Evolutionary conservation across 2,797 vertebrate genomes (phyloP).

Genomic region (Corythornis leucogaster): DNA sequence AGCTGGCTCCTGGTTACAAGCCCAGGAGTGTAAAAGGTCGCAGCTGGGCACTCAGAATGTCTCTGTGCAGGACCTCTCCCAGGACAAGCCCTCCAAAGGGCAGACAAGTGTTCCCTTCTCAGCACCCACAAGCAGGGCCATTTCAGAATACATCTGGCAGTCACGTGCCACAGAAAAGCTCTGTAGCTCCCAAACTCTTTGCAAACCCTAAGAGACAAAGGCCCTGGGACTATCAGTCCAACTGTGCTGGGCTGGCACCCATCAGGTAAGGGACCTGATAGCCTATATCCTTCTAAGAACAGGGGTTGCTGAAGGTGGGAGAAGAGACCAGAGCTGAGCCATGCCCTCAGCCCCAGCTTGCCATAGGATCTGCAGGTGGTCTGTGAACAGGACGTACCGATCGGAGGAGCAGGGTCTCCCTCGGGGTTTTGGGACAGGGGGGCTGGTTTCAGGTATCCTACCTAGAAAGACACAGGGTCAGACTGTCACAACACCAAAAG

Average conservation of each 20-base stretch:
- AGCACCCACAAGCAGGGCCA: not conserved
- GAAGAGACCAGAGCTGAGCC: not conserved
- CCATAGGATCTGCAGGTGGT: not conserved
- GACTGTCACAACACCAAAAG: conserved; percentile 44
- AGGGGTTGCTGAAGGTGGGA: not conserved
- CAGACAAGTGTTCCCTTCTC: not conserved
- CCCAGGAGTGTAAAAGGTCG: not conserved
- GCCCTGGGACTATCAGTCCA: not conserved
- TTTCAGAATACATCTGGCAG: not conserved
- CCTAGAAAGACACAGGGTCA: conserved; percentile 72
- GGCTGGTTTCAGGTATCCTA: conserved; percentile 75
- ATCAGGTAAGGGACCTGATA: not conserved
- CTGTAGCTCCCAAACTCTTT: not conserved
- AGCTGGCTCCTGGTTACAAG: not conserved
- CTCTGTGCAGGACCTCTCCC: not conserved
- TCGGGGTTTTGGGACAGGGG: conserved; percentile 89
- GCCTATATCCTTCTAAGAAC: not conserved
- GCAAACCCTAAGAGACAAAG: not conserved
- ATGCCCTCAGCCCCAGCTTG: not conserved
- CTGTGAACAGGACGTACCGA: conserved; percentile 78
- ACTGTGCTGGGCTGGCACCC: not conserved
- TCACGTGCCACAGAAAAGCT: not conserved
- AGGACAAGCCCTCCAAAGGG: not conserved
- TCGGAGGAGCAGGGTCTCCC: conserved; percentile 88
- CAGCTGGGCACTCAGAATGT: not conserved